phyloP scores from a whole-genome alignment of 2,888 invertebrate species.

The Charanyca ferruginea region DNA sequence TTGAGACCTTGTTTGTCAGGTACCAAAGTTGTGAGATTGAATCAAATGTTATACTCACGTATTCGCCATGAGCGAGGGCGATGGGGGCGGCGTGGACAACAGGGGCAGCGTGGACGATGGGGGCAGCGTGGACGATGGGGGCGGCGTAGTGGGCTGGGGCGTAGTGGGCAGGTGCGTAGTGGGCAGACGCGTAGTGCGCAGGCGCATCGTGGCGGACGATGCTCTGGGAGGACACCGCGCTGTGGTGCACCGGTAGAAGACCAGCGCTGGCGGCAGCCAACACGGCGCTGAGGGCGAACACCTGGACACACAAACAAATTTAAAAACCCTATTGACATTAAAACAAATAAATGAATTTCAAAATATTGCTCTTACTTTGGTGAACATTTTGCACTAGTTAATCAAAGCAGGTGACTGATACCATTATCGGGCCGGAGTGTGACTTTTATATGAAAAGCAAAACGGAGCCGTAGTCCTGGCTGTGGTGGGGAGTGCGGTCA shows the following conservation, averaged over 20 bases:
- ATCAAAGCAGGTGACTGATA: conserved; percentile 90
- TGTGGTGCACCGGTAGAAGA: conserved; percentile 85
- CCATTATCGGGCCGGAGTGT: conserved; percentile 84
- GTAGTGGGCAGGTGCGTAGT: conserved; percentile 78
- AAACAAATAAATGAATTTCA: conserved; percentile 26
- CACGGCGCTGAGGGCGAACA: conserved; percentile 86
- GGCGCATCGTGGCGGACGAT: conserved; percentile 87
- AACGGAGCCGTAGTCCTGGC: conserved; percentile 84
- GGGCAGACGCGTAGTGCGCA: conserved; percentile 80
- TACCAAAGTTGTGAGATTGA: neutral
- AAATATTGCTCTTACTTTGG: conserved; percentile 83
- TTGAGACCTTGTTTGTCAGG: conserved; percentile 19
- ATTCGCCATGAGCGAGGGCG: conserved; percentile 79
- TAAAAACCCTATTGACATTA: conserved; percentile 21
- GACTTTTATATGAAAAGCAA: conserved; percentile 91
- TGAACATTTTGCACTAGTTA: conserved; percentile 90
- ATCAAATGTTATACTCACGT: conserved; percentile 73
- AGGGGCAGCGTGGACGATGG: conserved; percentile 77
- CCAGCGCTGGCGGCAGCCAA: conserved; percentile 91
- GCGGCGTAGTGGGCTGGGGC: conserved; percentile 77
- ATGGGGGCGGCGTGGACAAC: conserved; percentile 75
- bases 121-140: conserved; percentile 80
- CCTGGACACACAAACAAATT: conserved; percentile 69
- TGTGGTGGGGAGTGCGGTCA: conserved; percentile 87
- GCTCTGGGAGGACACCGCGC: conserved; percentile 89